Evolutionary conservation across 2,113 vertebrate genomes (phyloP), one percentile per base, ranked within the genome.

Genomic region (Octodon degus): DNA sequence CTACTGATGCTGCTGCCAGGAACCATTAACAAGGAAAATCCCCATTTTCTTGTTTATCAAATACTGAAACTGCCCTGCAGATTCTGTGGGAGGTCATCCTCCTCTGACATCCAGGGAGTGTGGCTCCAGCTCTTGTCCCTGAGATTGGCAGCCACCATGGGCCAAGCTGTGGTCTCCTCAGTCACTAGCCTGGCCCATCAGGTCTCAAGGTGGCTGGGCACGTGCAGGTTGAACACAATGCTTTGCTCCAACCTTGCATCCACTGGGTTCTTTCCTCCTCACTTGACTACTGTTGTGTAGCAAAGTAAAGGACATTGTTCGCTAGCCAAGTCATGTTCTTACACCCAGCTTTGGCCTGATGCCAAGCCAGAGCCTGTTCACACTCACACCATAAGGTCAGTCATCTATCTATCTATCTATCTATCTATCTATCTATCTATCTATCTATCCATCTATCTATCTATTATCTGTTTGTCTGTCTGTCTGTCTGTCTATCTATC

Each of bases 191-290:
- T 34, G 40, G 53, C 14, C 88, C 62, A 25, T 32, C 0, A 19
- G 20, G 34, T 30, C 53, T 7, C 82, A 19, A 19, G 4, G 27
- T 55, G 55, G 25, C 27, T 27, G 55, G 43, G 20, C 40, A 34
- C 40, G 16, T 4, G 10, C 6, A 30, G 55, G 11, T 14, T 2
- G 6, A n/a, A 37, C 25, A 5, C 25, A 27, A 1, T 60, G 5
- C 32, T 37, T 62, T 50, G 79, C 22, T 24, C 77, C 90, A 40
- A 9, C 13, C 43, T 20, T n/a, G 7, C 0, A 0, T 32, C 30
- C 79, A 24, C 10, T 13, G 7, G 17, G 22, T 3, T 47, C 62
- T 50, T 37, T 17, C 37, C 9, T 83, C 55, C 58, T 43, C n/a
- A 25, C 25, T 22, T 37, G 72, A 17, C 27, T 19, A 8, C 32